A percentile compares a stretch with the other conserved stretches of the same genome.
phyloP scores from a whole-genome alignment of 1,140 invertebrate genomes.

The Drosophila pallidifrons region DNA sequence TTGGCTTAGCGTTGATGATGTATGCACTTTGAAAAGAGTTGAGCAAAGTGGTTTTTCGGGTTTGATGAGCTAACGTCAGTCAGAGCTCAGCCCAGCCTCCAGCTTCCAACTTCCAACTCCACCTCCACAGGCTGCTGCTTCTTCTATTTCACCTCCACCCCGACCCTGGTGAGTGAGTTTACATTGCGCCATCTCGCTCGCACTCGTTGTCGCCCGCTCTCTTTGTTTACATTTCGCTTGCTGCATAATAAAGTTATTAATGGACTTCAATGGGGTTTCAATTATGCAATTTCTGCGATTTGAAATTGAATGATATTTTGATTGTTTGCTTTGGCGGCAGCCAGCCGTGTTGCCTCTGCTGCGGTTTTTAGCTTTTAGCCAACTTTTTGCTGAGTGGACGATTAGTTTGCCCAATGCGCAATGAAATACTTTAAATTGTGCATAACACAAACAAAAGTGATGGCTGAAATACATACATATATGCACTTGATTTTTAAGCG shows the following conservation, averaged over 20 bases:
- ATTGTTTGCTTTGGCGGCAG: constrained; percentile 62
- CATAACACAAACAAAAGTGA: neutral
- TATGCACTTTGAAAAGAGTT: constrained; percentile 83
- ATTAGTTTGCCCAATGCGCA: constrained; percentile 29
- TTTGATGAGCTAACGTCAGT: constrained; percentile 81
- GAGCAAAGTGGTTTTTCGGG: constrained; percentile 81
- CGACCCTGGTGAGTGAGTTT: constrained; percentile 31
- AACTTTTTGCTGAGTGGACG: constrained; percentile 15
- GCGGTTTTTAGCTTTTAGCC: neutral
- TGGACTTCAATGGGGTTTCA: constrained; percentile 81
- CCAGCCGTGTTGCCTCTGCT: constrained; percentile 15
- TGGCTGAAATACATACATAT: constrained; percentile 1
- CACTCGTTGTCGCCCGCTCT: constrained; percentile 1
- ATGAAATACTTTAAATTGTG: constrained; percentile 10
- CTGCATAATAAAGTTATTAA: constrained; percentile 81
- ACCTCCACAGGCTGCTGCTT: neutral
- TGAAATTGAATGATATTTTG: constrained; percentile 82
- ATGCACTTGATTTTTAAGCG: neutral
- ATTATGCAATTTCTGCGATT: constrained; percentile 82
- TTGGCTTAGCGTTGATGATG: constrained; percentile 82
- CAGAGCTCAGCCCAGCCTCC: constrained; percentile 10
- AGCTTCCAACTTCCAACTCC: neutral
- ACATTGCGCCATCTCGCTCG: neutral
- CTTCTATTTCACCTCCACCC: neutral
- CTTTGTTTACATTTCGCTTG: constrained; percentile 65